Base-by-base conservation (phyloP, 2,888 invertebrate genomes). In the Coelinius sp. region DNA sequence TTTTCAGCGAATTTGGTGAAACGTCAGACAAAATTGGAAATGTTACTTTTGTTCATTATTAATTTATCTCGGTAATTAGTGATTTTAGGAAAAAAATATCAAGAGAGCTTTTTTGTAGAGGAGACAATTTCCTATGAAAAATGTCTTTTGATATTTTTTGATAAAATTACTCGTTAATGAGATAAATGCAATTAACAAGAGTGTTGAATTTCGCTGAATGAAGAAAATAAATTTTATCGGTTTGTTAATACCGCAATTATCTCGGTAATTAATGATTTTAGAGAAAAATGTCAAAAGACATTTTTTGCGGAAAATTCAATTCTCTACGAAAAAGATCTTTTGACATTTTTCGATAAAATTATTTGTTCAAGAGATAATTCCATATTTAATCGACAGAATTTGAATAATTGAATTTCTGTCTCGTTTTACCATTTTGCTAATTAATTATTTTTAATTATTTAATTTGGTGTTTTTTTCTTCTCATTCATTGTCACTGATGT, bases 401-500 rank as follows among this genome's bases (percentile, higher is more conserved):
- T 12, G 41, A 41, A n/a, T 41, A 4, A n/a, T 41, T 12, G 5
- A 41, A 41, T n/a, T n/a, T n/a, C n/a, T n/a, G n/a, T 53, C 24
- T 25, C 20, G 10, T 35, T 38, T 38, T n/a, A 17, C 46, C 62
- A 27, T 44, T 25, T 22, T 24, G 8, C 22, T 35, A 14, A 41
- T 63, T 14, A 68, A 64, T 56, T 63, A 67, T 38, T 20, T 44
- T 27, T 22, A 56, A 35, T 53, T 65, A 14, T 49, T 27, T 59
- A 20, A 17, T 65, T 68, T 24, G 8, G 64, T 35, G 49, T 66
- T 68, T 67, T 35, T 17, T 7, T 67, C 83, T 35, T 17, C 7
- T 67, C 83, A 87, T 78, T 88, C 87, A 80, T 89, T 89, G 75
- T 90, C 91, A 79, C 91, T 91, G 78, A 91, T 88, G 83, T 93